Percentiles rank a stretch among this genome's conserved stretches.
Conservation (phyloP, 35 echinoderm and acorn worm genomes). For the Patiria miniata region DNA sequence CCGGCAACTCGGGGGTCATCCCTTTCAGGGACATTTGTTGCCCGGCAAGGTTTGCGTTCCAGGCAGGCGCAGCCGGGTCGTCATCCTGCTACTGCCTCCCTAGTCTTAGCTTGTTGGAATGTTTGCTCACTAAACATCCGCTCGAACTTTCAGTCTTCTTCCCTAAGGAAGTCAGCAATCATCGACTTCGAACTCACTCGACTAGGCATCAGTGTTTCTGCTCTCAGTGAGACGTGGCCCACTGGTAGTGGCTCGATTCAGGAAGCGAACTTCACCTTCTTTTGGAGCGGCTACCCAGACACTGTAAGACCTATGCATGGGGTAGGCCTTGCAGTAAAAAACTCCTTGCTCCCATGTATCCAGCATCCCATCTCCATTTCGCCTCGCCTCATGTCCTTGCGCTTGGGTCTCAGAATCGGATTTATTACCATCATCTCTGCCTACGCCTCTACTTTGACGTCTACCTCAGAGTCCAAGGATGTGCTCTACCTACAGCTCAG, state of each 20-base stretch:
- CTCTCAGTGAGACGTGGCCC: constrained; percentile 33
- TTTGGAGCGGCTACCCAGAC: background rate
- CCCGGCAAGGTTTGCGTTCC: background rate
- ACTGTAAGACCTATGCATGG: constrained; percentile 27
- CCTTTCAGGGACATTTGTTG: background rate
- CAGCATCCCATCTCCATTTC: constrained; percentile 22
- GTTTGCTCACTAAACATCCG: background rate
- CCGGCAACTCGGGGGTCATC: constrained; percentile 1
- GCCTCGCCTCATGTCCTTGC: constrained; percentile 16
- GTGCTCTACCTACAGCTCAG: no score
- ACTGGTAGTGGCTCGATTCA: constrained; percentile 29
- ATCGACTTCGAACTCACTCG: constrained; percentile 23
- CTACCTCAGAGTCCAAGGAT: no score
- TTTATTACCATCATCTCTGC: background rate
- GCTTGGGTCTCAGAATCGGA: background rate
- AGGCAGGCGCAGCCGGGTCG: no score
- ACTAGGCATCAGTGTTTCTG: background rate
- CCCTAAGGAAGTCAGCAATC: constrained; percentile 17
- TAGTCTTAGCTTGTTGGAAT: constrained; percentile 25
- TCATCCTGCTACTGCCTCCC: background rate
- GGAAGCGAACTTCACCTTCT: background rate
- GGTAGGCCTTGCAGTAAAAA: constrained; percentile 32
- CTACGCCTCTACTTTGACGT: background rate
- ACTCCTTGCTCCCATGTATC: constrained; percentile 9
- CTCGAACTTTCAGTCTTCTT: background rate